Evolutionary conservation across 1,140 invertebrate genomes (phyloP).

Genomic region (Caenorhabditis remanei): DNA sequence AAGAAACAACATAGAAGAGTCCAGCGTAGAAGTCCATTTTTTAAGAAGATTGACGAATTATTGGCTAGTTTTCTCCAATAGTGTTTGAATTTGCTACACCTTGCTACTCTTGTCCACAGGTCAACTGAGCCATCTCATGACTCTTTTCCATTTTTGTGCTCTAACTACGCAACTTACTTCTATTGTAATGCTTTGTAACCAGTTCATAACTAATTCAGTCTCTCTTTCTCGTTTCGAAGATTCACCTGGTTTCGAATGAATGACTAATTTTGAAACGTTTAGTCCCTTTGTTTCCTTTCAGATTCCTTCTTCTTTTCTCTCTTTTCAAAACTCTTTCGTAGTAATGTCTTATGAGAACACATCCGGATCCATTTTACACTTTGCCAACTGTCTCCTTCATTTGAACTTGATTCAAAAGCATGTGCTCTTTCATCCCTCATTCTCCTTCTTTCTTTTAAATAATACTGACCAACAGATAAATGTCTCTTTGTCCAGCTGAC

Average conservation of each 20-base stretch:
- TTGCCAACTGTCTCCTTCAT: background rate
- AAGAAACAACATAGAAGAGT: no score
- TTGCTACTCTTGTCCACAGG: no score
- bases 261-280: constrained; percentile 50
- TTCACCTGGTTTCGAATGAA: constrained; percentile 1
- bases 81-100: no score
- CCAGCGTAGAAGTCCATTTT: no score
- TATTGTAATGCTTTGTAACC: constrained; percentile 35
- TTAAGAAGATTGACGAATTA: no score
- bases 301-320: background rate
- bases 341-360: background rate
- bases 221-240: background rate
- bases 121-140: no score
- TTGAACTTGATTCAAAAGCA: background rate
- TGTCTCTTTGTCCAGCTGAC: background rate
- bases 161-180: constrained; percentile 38
- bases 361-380: background rate
- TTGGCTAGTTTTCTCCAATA: no score
- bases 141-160: background rate
- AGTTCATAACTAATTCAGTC: constrained; percentile 46
- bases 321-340: constrained; percentile 32
- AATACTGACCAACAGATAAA: constrained; percentile 6
- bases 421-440: background rate
- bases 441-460: background rate
- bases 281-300: constrained; percentile 48